These are phyloP conservation scores for Cetonia aurata DNA, from an alignment of 2,888 invertebrate genomes.

Conservation along the genomic window DNA sequence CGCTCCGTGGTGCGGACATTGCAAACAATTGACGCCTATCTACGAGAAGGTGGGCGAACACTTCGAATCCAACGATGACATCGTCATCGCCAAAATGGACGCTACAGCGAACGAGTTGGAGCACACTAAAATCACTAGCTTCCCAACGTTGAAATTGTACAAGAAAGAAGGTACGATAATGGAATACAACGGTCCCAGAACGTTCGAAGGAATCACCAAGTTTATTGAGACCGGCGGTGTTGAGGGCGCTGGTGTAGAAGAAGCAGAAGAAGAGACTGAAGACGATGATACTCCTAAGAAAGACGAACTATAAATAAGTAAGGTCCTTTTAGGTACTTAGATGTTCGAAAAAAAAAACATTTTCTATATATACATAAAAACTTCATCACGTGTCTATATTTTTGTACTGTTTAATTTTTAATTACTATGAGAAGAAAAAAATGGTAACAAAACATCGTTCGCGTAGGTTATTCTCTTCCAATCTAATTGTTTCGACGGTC, in stretches of 20 bases:
- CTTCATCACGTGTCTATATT: slow-evolving; percentile 45
- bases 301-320: slow-evolving; percentile 79
- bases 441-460: slow-evolving; percentile 8
- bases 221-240: slow-evolving; percentile 94
- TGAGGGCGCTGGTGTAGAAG: slow-evolving; percentile 78
- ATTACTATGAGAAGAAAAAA: slow-evolving; percentile 35
- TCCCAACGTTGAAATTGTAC: slow-evolving; percentile 96
- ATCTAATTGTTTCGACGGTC: not conserved
- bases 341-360: slow-evolving; percentile 24
- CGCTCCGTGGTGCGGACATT: slow-evolving; percentile 99
- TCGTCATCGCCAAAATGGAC: slow-evolving; percentile 99
- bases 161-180: slow-evolving; percentile 92
- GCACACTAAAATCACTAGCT: slow-evolving; percentile 93
- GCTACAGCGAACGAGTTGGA: slow-evolving; percentile 98
- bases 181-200: slow-evolving; percentile 96
- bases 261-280: slow-evolving; percentile 75
- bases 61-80: slow-evolving; percentile 83
- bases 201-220: slow-evolving; percentile 91
- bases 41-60: slow-evolving; percentile 91
- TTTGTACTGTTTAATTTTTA: slow-evolving; percentile 47
- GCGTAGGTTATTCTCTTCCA: slow-evolving; percentile 42
- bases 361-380: slow-evolving; percentile 31
- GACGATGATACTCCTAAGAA: slow-evolving; percentile 80
- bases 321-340: slow-evolving; percentile 48
- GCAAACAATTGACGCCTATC: slow-evolving; percentile 97